Evolutionary conservation across 2,888 invertebrate species (phyloP).

Genomic region (Aphidius colemani): DNA sequence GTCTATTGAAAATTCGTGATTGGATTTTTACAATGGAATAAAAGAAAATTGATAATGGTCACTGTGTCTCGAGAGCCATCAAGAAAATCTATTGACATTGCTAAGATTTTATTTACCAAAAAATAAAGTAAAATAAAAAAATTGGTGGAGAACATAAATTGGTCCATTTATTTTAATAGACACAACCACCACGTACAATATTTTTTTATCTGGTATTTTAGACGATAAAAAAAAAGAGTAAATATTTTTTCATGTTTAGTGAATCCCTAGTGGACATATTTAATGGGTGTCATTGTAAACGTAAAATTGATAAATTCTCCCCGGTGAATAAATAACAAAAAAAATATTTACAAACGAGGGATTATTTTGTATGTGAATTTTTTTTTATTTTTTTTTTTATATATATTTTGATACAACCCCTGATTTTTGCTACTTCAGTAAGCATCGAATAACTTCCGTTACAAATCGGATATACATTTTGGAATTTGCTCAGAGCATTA

Average conservation of each 20-base stretch:
- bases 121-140: not conserved
- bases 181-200: slow-evolving; percentile 22
- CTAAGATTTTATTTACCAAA: slow-evolving; percentile 48
- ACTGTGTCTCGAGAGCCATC: too few relatives aligned
- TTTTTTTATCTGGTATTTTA: slow-evolving; percentile 4
- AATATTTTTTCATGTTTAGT: slow-evolving; percentile 4
- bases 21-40: too few relatives aligned
- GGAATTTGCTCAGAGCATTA: slow-evolving; percentile 39
- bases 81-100: slow-evolving; percentile 41
- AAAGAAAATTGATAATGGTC: too few relatives aligned
- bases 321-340: slow-evolving; percentile 39
- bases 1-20: too few relatives aligned
- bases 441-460: slow-evolving; percentile 36
- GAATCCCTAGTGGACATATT: slow-evolving; percentile 7
- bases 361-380: not conserved
- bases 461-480: slow-evolving; percentile 41
- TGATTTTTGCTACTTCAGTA: slow-evolving; percentile 11
- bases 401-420: not conserved
- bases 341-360: too few relatives aligned
- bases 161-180: slow-evolving; percentile 51
- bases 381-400: not conserved
- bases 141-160: slow-evolving; percentile 41
- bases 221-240: not conserved
- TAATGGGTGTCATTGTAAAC: slow-evolving; percentile 42
- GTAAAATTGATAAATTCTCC: slow-evolving; percentile 51